Percentiles rank a stretch among this genome's conserved stretches.
phyloP scores from a whole-genome alignment of 64 coral and sea anemone genomes.

The Montipora sp. region DNA sequence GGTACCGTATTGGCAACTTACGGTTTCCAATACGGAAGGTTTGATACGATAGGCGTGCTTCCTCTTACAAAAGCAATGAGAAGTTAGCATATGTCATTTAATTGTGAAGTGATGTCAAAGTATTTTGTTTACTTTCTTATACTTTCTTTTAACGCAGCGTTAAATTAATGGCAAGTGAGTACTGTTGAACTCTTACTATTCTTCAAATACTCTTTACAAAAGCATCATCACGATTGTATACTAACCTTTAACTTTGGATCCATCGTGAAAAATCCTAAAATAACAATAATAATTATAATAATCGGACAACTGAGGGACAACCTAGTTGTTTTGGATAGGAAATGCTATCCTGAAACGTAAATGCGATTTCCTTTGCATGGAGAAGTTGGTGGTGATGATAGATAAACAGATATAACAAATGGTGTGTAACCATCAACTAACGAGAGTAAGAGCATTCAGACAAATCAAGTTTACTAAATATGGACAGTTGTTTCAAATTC shows the following conservation, averaged over 20 bases:
- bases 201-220: neutral
- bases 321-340: neutral
- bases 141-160: neutral
- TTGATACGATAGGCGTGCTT: neutral
- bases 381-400: neutral
- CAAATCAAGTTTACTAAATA: too few relatives aligned
- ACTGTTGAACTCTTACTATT: neutral
- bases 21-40: neutral
- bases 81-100: neutral
- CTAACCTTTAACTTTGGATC: neutral
- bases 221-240: neutral
- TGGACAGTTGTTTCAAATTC: too few relatives aligned
- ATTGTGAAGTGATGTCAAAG: neutral
- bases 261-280: neutral
- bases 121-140: neutral
- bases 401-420: neutral
- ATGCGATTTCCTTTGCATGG: neutral
- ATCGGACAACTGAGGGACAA: neutral
- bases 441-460: too few relatives aligned
- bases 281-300: neutral
- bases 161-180: neutral
- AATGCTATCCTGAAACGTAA: neutral
- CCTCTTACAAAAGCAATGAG: slow-evolving; percentile 7
- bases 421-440: too few relatives aligned
- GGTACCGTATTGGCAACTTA: neutral